phyloP scores from a whole-genome alignment of 1,140 invertebrate genomes.

The Bombus fervidus region DNA sequence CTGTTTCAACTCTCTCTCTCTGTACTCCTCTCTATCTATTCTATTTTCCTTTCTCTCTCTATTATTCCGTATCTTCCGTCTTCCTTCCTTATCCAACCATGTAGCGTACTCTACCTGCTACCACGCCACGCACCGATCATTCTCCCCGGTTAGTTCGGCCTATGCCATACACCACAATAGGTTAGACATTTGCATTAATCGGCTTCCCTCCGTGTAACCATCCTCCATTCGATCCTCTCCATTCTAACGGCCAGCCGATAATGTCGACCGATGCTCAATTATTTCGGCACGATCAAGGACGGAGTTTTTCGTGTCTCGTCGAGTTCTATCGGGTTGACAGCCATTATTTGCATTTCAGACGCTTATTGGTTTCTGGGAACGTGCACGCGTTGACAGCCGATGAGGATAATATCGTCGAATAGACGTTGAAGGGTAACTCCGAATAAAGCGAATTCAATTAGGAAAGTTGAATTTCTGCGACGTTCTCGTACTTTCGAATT shows the following conservation, averaged over 20 bases:
- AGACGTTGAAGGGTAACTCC: neutral
- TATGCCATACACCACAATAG: slow-evolving; percentile 73
- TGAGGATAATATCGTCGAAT: neutral
- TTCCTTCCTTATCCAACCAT: slow-evolving; percentile 30
- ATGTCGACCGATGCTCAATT: slow-evolving; percentile 67
- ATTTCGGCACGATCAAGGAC: slow-evolving; percentile 39
- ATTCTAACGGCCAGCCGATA: slow-evolving; percentile 52
- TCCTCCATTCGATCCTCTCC: slow-evolving; percentile 47
- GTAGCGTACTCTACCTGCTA: slow-evolving; percentile 25
- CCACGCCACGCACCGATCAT: slow-evolving; percentile 38
- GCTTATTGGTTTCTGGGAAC: neutral
- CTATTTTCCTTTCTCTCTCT: slow-evolving; percentile 23
- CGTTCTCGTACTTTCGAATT: neutral
- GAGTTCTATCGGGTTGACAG: neutral
- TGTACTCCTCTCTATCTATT: neutral
- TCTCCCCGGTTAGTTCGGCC: slow-evolving; percentile 63
- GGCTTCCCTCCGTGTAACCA: slow-evolving; percentile 69
- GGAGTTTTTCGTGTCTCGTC: slow-evolving; percentile 12
- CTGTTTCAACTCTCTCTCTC: slow-evolving; percentile 9
- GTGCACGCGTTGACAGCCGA: neutral
- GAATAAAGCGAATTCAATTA: neutral
- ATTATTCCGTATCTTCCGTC: neutral
- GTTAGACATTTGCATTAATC: slow-evolving; percentile 80
- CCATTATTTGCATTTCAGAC: neutral
- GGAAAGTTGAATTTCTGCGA: neutral